A percentile compares a stretch with the other conserved stretches of the same genome.
Conservation (phyloP, 1,140 invertebrate genomes). For the Anastrepha ludens region DNA sequence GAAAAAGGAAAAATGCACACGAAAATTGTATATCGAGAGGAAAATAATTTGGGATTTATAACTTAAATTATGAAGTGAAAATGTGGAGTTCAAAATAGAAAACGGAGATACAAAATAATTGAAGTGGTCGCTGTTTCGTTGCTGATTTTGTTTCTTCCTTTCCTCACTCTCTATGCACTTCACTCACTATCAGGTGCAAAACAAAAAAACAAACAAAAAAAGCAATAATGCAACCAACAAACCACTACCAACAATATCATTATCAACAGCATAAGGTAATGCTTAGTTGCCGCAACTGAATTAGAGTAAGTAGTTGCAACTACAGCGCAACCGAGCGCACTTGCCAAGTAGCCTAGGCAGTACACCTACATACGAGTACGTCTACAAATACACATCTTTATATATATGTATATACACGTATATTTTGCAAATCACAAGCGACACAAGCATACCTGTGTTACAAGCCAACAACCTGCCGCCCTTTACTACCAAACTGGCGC, state of each 20-base stretch:
- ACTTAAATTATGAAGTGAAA: too few relatives aligned
- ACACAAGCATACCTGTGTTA: neutral
- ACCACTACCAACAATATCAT: neutral
- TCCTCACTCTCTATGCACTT: neutral
- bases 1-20: too few relatives aligned
- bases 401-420: neutral
- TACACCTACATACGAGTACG: neutral
- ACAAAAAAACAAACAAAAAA: neutral
- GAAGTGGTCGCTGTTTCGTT: too few relatives aligned
- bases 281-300: constrained; percentile 27
- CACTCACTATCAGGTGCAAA: neutral
- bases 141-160: neutral
- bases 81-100: too few relatives aligned
- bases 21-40: too few relatives aligned
- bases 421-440: neutral
- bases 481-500: neutral
- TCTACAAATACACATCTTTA: neutral
- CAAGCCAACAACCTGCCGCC: neutral
- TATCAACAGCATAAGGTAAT: constrained; percentile 36
- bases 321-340: neutral
- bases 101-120: too few relatives aligned
- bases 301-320: constrained; percentile 9
- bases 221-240: neutral
- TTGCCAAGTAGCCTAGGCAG: neutral
- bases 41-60: too few relatives aligned